Conservation (phyloP, 92 coral and sea anemone species). For the Porites evermanni region DNA sequence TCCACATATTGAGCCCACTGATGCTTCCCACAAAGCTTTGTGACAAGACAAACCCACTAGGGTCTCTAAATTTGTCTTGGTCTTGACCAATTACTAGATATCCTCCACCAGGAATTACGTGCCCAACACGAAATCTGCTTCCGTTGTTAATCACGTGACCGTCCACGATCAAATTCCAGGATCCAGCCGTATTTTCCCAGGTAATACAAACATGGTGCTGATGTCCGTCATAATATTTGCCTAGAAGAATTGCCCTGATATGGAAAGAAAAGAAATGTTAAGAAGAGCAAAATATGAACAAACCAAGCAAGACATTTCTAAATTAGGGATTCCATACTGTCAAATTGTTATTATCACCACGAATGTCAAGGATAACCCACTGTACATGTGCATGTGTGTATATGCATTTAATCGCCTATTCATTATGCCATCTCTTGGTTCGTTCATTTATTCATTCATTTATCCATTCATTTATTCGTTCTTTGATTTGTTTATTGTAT, state of each 20-base stretch:
- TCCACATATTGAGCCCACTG: slow-evolving; percentile 5
- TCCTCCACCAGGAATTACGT: slow-evolving; percentile 6
- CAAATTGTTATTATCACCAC: too few species aligned
- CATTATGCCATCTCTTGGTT: too few species aligned
- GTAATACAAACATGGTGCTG: background rate
- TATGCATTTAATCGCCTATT: too few species aligned
- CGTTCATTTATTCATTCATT: too few species aligned
- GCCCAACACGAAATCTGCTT: background rate
- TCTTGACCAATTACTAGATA: background rate
- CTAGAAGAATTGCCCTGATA: background rate
- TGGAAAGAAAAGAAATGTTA: background rate
- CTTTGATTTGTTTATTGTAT: too few species aligned
- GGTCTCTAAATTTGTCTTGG: slow-evolving; percentile 1
- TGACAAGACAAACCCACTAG: background rate
- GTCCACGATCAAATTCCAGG: background rate
- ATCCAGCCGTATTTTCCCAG: background rate
- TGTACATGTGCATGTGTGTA: too few species aligned
- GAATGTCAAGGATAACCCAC: too few species aligned
- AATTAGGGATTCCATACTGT: too few species aligned
- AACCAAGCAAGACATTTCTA: too few species aligned
- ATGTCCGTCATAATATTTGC: background rate
- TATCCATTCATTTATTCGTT: too few species aligned
- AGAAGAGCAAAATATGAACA: background rate
- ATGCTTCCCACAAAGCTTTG: slow-evolving; percentile 10
- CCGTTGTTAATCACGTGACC: background rate